Evolutionary conservation across 2,797 vertebrate species (phyloP).

Genomic region (Knipowitschia caucasica): DNA sequence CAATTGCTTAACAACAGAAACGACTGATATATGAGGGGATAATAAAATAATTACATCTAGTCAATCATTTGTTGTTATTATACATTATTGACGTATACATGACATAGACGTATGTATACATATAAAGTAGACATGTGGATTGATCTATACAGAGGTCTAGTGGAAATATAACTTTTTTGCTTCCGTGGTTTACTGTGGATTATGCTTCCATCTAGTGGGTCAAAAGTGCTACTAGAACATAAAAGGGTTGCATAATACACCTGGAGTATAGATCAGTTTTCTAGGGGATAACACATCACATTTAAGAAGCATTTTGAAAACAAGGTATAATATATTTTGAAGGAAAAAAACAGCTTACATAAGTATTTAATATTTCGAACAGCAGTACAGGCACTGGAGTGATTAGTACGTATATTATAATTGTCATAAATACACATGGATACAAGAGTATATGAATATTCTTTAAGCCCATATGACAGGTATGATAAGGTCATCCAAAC

Average conservation of each 20-base stretch:
- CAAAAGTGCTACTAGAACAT: background rate
- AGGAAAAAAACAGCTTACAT: background rate
- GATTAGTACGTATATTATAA: slow-evolving; percentile 20
- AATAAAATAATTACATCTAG: background rate
- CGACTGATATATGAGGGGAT: background rate
- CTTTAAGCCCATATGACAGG: slow-evolving; percentile 18
- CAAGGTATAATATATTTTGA: background rate
- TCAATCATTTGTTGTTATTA: background rate
- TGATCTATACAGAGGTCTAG: too few relatives aligned
- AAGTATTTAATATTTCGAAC: slow-evolving; percentile 8
- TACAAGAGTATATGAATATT: slow-evolving; percentile 21
- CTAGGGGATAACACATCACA: background rate
- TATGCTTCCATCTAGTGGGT: slow-evolving; percentile 14
- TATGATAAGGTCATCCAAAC: too few relatives aligned
- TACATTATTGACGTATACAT: background rate
- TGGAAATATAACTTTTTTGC: too few relatives aligned
- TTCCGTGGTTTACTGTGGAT: background rate
- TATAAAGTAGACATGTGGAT: too few relatives aligned
- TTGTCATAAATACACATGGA: slow-evolving; percentile 10
- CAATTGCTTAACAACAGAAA: background rate
- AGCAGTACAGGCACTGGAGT: slow-evolving; percentile 30
- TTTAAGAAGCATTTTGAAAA: background rate
- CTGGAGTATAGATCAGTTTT: background rate
- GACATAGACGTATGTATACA: too few relatives aligned
- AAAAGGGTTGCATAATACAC: background rate